Base-by-base conservation (phyloP, 2,113 vertebrate species). In the Rhinopomastus cyanomelas region DNA sequence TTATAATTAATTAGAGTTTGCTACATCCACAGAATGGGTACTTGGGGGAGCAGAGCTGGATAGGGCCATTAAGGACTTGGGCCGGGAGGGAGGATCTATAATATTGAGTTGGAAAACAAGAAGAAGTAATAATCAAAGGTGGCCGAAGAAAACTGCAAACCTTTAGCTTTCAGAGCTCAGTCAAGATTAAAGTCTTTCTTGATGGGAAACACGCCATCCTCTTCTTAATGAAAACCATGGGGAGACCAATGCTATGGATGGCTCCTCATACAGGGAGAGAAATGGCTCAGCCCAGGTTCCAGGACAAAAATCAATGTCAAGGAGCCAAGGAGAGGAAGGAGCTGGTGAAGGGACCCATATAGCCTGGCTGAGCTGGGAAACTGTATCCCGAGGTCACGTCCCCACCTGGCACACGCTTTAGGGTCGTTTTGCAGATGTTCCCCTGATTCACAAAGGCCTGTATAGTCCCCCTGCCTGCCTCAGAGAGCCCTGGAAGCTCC, bases 1-100 rank as follows among this genome's bases (percentile, higher is more conserved):
- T 93, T 95, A 89, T 96, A 93, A 91, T 96, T 95, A 95, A 96
- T 93, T 95, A 93, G 92, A 94, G 93, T 89, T 92, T 89, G 95
- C 93, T 94, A 88, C 87, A 76, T 94, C 94, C 88, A 91, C 92
- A 42, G 88, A 92, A 91, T 16, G 75, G 90, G 88, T 90, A 88
- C 81, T 95, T 96, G 91, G 91, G 85, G 90, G 87, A 96, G 94
- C 27, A 53, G 90, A 81, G 72, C 81, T 55, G 80, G 87, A 92
- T 71, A 14, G 6, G 87, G 76, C 85, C 90, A 89, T 85, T 93
- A 90, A 90, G 51, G 91, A 87, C 73, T 78, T 90, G 46, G 87
- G 86, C 74, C 5, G 22, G 88, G 67, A 95, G 93, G 88, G 48
- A 87, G 88, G 81, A 95, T 95, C 90, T 91, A 95, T 95, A 96